phyloP scores from a whole-genome alignment of 2,113 vertebrate species.

The Platysteira castanea region DNA sequence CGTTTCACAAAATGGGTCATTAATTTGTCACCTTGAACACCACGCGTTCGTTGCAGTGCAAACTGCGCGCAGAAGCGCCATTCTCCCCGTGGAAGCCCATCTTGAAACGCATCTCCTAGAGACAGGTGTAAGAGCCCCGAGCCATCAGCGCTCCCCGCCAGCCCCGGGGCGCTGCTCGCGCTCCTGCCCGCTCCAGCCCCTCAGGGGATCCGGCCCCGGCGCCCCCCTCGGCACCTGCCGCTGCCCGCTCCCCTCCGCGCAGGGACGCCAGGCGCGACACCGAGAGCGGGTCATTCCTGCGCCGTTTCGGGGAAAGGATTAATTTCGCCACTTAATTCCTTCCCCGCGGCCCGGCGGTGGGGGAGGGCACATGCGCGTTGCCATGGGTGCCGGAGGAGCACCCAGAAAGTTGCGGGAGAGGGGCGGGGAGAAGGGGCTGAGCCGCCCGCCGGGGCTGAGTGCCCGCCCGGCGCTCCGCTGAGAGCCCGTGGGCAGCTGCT shows the following conservation, averaged over 20 bases:
- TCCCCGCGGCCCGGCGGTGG: background rate
- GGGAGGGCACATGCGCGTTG: conserved; percentile 46
- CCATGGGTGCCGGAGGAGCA: background rate
- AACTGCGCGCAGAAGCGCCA: background rate
- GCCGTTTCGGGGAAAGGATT: background rate
- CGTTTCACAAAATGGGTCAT: background rate
- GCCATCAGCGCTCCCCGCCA: fast-evolving
- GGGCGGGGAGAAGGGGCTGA: background rate
- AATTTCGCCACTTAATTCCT: background rate
- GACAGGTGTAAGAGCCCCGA: background rate
- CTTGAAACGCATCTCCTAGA: background rate
- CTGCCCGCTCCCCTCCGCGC: background rate
- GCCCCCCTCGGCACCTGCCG: background rate
- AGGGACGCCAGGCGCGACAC: background rate
- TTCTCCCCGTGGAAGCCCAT: background rate
- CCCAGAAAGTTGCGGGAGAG: conserved; percentile 65
- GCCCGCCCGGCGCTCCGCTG: background rate
- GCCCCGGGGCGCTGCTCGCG: background rate
- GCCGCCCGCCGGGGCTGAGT: background rate
- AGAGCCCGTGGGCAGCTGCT: background rate
- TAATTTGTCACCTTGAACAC: background rate
- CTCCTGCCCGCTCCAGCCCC: background rate
- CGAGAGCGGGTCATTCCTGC: background rate
- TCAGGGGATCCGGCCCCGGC: too few species aligned
- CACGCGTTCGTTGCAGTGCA: background rate